Evolutionary conservation across 2,888 invertebrate species (phyloP).

Genomic region (Clunio marinus): DNA sequence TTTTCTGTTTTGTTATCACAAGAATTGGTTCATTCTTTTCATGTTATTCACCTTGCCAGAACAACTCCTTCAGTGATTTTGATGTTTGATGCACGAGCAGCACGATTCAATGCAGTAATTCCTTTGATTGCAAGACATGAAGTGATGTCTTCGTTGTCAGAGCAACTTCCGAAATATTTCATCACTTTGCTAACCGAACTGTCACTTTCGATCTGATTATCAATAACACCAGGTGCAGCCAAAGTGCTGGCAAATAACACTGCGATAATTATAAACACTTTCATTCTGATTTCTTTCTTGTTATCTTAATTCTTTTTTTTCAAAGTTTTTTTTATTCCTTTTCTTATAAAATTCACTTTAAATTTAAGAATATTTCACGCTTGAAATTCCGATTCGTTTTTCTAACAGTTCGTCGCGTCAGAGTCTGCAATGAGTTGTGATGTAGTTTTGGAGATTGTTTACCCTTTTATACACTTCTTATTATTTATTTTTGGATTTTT

Average conservation of each 20-base stretch:
- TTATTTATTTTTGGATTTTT: conserved; percentile 38
- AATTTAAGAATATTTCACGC: conserved; percentile 16
- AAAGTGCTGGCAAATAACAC: conserved; percentile 46
- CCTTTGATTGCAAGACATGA: conserved; percentile 59
- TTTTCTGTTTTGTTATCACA: background rate
- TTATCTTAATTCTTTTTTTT: conserved; percentile 42
- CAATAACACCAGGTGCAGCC: conserved; percentile 46
- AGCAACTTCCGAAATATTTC: conserved; percentile 50
- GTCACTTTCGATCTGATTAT: conserved; percentile 42
- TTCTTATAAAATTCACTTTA: conserved; percentile 25
- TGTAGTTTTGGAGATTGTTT: conserved; percentile 37
- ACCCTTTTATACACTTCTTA: conserved; percentile 40
- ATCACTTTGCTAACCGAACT: conserved; percentile 46
- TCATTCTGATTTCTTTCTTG: conserved; percentile 51
- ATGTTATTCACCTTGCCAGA: conserved; percentile 56
- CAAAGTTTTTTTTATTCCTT: conserved; percentile 11
- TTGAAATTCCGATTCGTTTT: conserved; percentile 15
- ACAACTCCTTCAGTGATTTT: conserved; percentile 58
- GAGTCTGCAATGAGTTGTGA: conserved; percentile 38
- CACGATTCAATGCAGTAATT: conserved; percentile 55
- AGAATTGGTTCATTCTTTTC: background rate
- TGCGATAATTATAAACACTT: conserved; percentile 49
- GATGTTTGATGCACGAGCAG: conserved; percentile 56
- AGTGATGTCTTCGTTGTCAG: conserved; percentile 52
- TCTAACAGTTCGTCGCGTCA: conserved; percentile 31